Base-by-base conservation (phyloP, 2,797 vertebrate genomes). In the Momotus momota region DNA sequence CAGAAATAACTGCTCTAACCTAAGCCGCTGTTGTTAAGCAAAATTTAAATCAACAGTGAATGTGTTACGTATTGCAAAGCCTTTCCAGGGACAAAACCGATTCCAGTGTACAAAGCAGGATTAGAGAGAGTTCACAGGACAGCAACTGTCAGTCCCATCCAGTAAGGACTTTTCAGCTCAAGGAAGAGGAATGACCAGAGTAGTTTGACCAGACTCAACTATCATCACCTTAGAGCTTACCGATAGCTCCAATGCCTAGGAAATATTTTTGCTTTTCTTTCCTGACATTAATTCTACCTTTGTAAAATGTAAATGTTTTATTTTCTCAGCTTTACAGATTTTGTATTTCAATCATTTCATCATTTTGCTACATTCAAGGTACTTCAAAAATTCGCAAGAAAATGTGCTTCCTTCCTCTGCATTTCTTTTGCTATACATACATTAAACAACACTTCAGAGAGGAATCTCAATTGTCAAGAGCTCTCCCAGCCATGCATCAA, bases 81-180 rank as follows among this genome's bases (percentile, higher is more conserved):
- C n/a, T 81, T 79, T 67, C 75, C 31, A 60, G 29, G 12, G 19
- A 22, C 29, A 79, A 79, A 89, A 67, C 10, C 26, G 21, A 52
- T 75, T 74, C 52, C 45, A 46, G 12, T 14, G 4, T 12, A n/a
- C 38, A 61, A 81, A 57, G 29, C 14, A 69, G 4, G 23, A 33
- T 41, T 38, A 31, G 9, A 62, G 14, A 41, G 8, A 43, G 15
- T 33, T 22, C 26, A 19, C 17, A 40, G 19, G 25, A 61, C 31
- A 78, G 20, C 0, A 0, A 33, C 5, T 0, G 0, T 12, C 25
- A 0, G 1, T 75, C 46, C 69, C 12, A 20, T 33, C 48, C 52
- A 51, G 38, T 35, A 45, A 61, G 19, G 13, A 26, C 10, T 21
- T 40, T 55, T 57, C 49, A 69, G 9, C 20, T 80, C 57, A 19